These are phyloP conservation scores for human DNA, from an alignment of 2,113 vertebrate genomes.

Conservation along the genomic window GRCh38 chr14:23840501-23841000, in stretches of 20 bases:
- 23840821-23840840: neutral
- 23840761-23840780: neutral
- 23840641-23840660: neutral
- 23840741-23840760: neutral
- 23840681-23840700: neutral
- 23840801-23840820: neutral
- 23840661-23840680: neutral
- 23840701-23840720: neutral
- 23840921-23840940: neutral
- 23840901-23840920: neutral
- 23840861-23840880: neutral
- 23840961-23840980: neutral
- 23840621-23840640: neutral
- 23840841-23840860: neutral
- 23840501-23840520: neutral
- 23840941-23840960: neutral
- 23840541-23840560: neutral
- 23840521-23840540: neutral
- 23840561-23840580: neutral
- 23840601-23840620: neutral
- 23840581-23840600: neutral
- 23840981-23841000: neutral
- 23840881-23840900: neutral
- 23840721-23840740: neutral
- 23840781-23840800: neutral